phyloP scores from a whole-genome alignment of 1,140 invertebrate genomes.

The Oreohelix idahoensis region DNA sequence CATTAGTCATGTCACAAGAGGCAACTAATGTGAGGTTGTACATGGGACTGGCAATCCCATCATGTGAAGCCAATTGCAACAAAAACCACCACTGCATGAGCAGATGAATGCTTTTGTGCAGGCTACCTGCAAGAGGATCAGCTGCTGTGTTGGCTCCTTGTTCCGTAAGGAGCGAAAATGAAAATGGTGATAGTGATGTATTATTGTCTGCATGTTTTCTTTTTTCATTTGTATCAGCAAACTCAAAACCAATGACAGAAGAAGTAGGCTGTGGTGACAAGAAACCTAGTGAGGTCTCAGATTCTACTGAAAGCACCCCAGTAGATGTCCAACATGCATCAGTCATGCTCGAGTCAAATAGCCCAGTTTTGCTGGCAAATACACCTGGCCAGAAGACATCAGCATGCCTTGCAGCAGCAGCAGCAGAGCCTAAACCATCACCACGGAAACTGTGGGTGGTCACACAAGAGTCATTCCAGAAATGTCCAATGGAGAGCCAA shows the following conservation, averaged over 20 bases:
- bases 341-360: neutral
- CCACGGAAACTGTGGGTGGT: constrained; percentile 22
- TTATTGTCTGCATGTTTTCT: neutral
- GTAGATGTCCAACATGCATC: neutral
- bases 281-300: neutral
- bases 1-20: too few species aligned
- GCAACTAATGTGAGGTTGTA: too few species aligned
- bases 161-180: too few species aligned
- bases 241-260: neutral
- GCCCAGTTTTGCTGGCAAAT: neutral
- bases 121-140: too few species aligned
- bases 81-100: too few species aligned
- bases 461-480: constrained; percentile 26
- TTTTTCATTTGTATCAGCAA: neutral
- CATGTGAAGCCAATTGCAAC: too few species aligned
- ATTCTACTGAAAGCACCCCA: neutral
- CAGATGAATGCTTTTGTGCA: too few species aligned
- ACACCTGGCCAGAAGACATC: neutral
- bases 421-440: neutral
- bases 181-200: too few species aligned
- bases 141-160: too few species aligned
- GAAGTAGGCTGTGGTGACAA: neutral
- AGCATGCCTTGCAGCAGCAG: neutral
- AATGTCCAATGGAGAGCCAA: constrained; percentile 4
- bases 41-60: too few species aligned